A percentile compares a stretch with the other conserved stretches of the same genome.
Conservation (phyloP, 1,140 invertebrate species). For the Periplaneta americana region DNA sequence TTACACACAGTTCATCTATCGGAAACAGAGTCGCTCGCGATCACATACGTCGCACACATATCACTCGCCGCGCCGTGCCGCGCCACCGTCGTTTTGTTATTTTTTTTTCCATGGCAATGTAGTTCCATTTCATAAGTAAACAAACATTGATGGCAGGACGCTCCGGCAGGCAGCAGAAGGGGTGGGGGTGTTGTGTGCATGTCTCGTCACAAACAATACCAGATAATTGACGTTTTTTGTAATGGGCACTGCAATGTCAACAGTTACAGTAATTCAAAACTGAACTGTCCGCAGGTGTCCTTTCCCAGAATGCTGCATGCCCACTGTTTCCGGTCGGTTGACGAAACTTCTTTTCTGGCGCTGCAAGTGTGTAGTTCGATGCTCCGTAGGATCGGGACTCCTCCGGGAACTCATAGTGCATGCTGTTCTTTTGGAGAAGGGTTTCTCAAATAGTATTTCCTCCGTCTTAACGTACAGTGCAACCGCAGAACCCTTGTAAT, state of each 20-base stretch:
- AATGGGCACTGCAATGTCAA: not conserved
- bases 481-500: too few relatives aligned
- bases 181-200: not conserved
- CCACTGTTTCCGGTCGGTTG: not conserved
- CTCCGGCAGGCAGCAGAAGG: not conserved
- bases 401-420: too few relatives aligned
- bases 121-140: not conserved
- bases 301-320: not conserved
- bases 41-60: not conserved
- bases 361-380: too few relatives aligned
- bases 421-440: too few relatives aligned
- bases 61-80: not conserved
- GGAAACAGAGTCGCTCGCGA: not conserved
- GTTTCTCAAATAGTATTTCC: too few relatives aligned
- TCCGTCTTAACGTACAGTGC: too few relatives aligned
- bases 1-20: not conserved
- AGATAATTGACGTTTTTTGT: not conserved
- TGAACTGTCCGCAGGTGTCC: not conserved
- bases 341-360: too few relatives aligned
- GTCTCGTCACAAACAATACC: not conserved
- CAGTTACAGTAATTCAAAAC: not conserved
- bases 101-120: not conserved
- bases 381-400: too few relatives aligned
- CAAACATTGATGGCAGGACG: not conserved
- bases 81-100: too few relatives aligned